Evolutionary conservation across 2,113 vertebrate genomes (phyloP), one percentile per base, ranked within the genome.

Genomic region (Austrofundulus limnaeus): DNA sequence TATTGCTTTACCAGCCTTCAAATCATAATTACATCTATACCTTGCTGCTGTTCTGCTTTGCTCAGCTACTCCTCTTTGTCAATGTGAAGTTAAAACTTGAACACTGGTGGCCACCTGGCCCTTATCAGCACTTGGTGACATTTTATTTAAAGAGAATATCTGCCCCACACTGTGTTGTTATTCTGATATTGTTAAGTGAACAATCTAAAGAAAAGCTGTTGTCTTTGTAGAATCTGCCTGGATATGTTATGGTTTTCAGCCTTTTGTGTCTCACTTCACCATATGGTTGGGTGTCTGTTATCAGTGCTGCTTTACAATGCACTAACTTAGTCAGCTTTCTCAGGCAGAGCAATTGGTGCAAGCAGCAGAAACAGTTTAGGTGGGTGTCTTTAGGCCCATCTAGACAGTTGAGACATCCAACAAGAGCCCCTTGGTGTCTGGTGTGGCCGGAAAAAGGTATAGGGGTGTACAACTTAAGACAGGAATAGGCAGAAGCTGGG

Each of bases 11-110:
- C 61, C 25, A 56, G 19, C 50, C 58, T 19, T 61, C 13, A 1
- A 71, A 66, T 71, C 61, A 28, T 78, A 77, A 69, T 78, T 76
- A 51, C 67, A 73, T 82, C 76, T 82, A 0, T 23, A 58, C 20
- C 2, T 34, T 66, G 46, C 25, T 73, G 39, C 45, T n/a, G 16
- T 23, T 25, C 48, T 31, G 70, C 55, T 52, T 38, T 12, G 5
- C 47, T 65, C 61, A 9, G 61, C 41, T 61, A 45, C 43, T 19
- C 17, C n/a, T n/a, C n/a, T 14, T 68, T 75, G 61, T 64, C 68
- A 60, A 57, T 58, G 54, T 21, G 19, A 11, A 12, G 43, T 58
- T 59, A 49, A 45, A 54, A 61, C 42, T 34, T 25, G 24, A 55
- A 64, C 52, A 11, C 57, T 21, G 53, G 72, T 78, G 66, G 48